Evolutionary conservation across 2,888 invertebrate species (phyloP), one percentile per base, ranked within the genome.

Genomic region (Drosophila ezoana): DNA sequence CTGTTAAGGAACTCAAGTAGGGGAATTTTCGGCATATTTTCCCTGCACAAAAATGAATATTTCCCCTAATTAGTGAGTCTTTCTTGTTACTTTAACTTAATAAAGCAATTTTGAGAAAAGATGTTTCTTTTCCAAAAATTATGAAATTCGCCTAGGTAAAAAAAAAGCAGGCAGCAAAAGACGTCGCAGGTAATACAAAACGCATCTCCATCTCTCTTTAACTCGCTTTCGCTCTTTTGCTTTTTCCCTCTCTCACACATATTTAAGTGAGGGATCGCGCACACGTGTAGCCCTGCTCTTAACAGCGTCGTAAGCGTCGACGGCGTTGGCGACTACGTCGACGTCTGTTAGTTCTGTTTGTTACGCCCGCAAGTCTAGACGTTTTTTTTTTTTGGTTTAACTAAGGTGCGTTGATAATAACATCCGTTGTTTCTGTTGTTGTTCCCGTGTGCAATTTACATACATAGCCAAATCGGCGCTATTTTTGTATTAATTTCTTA

Each of bases 291-390:
- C 60, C 53, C 53, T 59, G 47, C 37, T 37, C 53, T 68, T 43
- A 43, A 63, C 64, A 48, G 33, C 54, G 41, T 35, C 62, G 43
- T 13, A 51, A 52, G 20, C 52, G 52, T 28, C 20, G 45, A 9
- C 38, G 14, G 14, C 20, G 47, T 16, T 40, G 23, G 8, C 14
- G 45, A 6, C 44, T 23, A 8, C 41, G 37, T 40, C 35, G 38
- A 23, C 32, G 20, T 9, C 37, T 57, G 58, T 68, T 72, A 87
- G 77, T 83, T 72, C 59, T 65, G 61, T 87, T 79, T 67, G 63
- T 66, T 68, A 70, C 88, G 76, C 87, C 79, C 65, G 78, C 73
- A 67, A 63, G 84, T 88, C 87, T 78, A 88, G 84, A 84, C 89
- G 84, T 56, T 54, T 49, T 44, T 44, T 53, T 41, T 43, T 60